A percentile compares a stretch with the other conserved stretches of the same genome.
Conservation (phyloP, 2,888 invertebrate species). For the Chrysolina americana region DNA sequence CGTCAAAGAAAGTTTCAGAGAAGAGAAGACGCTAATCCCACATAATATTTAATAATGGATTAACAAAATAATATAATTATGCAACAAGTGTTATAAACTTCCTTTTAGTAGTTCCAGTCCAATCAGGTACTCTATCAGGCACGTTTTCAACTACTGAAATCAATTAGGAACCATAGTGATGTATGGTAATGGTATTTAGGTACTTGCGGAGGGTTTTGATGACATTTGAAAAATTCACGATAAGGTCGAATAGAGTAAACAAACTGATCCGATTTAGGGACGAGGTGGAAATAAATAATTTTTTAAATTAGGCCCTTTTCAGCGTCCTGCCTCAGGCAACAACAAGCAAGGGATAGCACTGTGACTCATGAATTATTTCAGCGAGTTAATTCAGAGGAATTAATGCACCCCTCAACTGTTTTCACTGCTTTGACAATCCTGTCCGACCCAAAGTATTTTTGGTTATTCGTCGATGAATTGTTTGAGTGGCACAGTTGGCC, state of each 20-base stretch:
- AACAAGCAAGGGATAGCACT: conserved; percentile 3
- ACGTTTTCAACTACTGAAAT: too few species aligned
- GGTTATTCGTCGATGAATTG: neutral
- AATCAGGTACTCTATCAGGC: too few species aligned
- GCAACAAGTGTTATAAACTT: too few species aligned
- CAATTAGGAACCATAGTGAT: too few species aligned
- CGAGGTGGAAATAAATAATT: neutral
- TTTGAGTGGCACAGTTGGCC: neutral
- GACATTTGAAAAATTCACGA: neutral
- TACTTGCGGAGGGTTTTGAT: neutral
- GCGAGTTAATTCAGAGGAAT: conserved; percentile 2
- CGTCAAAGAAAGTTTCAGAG: too few species aligned
- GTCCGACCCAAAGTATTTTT: neutral
- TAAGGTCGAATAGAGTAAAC: neutral
- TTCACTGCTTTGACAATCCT: conserved; percentile 1
- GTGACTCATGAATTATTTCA: conserved; percentile 4
- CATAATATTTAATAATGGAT: too few species aligned
- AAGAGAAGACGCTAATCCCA: too few species aligned
- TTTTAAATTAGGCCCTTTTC: neutral
- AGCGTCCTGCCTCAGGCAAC: neutral
- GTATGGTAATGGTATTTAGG: too few species aligned
- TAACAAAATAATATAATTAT: too few species aligned
- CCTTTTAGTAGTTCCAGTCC: too few species aligned
- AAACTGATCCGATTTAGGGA: neutral
- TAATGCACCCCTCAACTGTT: neutral